phyloP scores from a whole-genome alignment of 2,797 vertebrate species.

The Enteromius viviparus region DNA sequence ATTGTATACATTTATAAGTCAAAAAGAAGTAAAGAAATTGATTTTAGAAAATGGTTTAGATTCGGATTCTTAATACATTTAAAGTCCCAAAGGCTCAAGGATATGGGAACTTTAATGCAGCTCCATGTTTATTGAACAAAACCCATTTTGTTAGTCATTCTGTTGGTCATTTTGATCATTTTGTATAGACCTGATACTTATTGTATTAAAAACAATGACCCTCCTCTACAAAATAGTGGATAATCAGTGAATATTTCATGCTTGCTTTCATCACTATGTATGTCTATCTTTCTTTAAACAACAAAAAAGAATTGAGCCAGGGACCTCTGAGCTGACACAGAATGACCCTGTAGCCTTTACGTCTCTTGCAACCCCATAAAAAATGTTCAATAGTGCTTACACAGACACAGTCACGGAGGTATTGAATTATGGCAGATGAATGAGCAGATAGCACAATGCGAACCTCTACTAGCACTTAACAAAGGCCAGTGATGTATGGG shows the following conservation, averaged over 20 bases:
- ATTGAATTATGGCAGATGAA: conserved; percentile 28
- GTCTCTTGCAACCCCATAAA: neutral
- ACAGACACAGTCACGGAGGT: neutral
- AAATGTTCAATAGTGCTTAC: conserved; percentile 3
- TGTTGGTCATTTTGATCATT: too few relatives aligned
- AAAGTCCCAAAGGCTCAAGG: neutral
- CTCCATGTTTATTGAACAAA: neutral
- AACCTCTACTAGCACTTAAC: conserved; percentile 3
- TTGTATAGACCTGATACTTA: neutral
- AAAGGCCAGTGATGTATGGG: neutral
- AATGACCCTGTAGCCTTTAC: neutral
- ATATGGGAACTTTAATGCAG: neutral
- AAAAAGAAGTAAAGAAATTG: neutral
- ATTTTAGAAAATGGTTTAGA: neutral
- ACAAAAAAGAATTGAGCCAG: neutral
- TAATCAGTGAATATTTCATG: neutral
- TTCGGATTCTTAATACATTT: neutral
- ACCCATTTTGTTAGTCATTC: neutral
- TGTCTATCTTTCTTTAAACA: neutral
- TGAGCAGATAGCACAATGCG: neutral
- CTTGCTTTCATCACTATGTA: neutral
- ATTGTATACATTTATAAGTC: too few relatives aligned
- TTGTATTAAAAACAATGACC: neutral
- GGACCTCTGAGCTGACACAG: neutral
- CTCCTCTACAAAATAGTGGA: neutral